phyloP scores from a whole-genome alignment of 2,797 vertebrate genomes.

The Ambastaia sidthimunki region DNA sequence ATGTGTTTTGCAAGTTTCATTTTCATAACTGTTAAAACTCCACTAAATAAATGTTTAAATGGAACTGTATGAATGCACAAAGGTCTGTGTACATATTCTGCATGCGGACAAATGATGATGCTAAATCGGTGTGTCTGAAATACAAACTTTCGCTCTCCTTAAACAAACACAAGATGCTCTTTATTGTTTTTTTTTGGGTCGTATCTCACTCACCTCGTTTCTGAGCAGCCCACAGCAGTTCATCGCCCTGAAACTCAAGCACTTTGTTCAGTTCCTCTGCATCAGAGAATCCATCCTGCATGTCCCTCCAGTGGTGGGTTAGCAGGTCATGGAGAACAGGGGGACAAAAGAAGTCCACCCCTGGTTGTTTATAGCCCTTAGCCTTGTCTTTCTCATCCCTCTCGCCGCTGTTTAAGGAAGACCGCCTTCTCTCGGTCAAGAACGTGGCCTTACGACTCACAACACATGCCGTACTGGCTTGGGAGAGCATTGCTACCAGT shows the following conservation, averaged over 20 bases:
- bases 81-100: not conserved
- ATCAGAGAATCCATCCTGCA: slow-evolving; percentile 60
- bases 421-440: slow-evolving; percentile 19
- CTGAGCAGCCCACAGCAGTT: slow-evolving; percentile 67
- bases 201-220: slow-evolving; percentile 54
- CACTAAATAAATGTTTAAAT: not conserved
- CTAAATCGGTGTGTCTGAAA: slow-evolving; percentile 3
- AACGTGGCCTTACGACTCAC: slow-evolving; percentile 25
- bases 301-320: slow-evolving; percentile 58
- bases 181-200: not conserved
- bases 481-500: slow-evolving; percentile 51
- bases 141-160: not conserved
- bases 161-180: not conserved
- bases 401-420: slow-evolving; percentile 21
- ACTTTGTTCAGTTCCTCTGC: slow-evolving; percentile 63
- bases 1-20: not conserved
- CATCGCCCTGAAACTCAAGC: slow-evolving; percentile 65
- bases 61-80: not conserved
- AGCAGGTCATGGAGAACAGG: slow-evolving; percentile 57
- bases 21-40: no score
- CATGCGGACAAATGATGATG: not conserved
- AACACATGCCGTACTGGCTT: slow-evolving; percentile 9
- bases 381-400: slow-evolving; percentile 1
- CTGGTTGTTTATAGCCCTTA: slow-evolving; percentile 49
- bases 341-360: slow-evolving; percentile 61